Conservation (phyloP, 2,888 invertebrate species). For the Itoplectis maculator region DNA sequence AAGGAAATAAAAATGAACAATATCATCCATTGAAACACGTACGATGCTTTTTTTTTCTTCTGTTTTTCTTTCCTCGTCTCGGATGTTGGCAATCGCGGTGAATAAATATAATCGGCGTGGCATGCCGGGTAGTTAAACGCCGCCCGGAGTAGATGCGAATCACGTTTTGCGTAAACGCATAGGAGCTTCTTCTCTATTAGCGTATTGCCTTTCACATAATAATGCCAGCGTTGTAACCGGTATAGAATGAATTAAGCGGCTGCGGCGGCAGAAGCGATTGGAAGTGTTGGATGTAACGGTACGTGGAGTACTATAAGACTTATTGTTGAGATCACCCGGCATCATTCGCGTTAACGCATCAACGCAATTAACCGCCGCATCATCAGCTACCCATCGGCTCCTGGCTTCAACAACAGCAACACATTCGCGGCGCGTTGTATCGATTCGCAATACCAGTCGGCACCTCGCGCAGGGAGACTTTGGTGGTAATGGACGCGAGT, state of each 20-base stretch:
- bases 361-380: slow-evolving; percentile 58
- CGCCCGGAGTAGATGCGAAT: slow-evolving; percentile 10
- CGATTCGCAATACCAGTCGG: slow-evolving; percentile 8
- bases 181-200: slow-evolving; percentile 15
- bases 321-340: slow-evolving; percentile 58
- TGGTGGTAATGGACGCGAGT: slow-evolving; percentile 35
- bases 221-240: slow-evolving; percentile 34
- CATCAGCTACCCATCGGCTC: not conserved
- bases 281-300: slow-evolving; percentile 53
- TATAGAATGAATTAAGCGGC: slow-evolving; percentile 16
- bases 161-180: slow-evolving; percentile 31
- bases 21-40: not conserved
- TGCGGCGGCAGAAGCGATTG: not conserved
- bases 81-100: slow-evolving; percentile 1
- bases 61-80: not conserved
- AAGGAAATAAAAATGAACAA: not conserved
- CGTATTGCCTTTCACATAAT: slow-evolving; percentile 35
- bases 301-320: slow-evolving; percentile 60
- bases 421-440: slow-evolving; percentile 1
- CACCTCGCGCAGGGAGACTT: slow-evolving; percentile 43
- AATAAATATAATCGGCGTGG: slow-evolving; percentile 16
- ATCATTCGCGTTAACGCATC: slow-evolving; percentile 65
- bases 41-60: not conserved
- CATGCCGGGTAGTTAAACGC: slow-evolving; percentile 9
- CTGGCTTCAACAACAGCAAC: not conserved